phyloP scores from a whole-genome alignment of 2,113 vertebrate species.

The Istiophorus platypterus region DNA sequence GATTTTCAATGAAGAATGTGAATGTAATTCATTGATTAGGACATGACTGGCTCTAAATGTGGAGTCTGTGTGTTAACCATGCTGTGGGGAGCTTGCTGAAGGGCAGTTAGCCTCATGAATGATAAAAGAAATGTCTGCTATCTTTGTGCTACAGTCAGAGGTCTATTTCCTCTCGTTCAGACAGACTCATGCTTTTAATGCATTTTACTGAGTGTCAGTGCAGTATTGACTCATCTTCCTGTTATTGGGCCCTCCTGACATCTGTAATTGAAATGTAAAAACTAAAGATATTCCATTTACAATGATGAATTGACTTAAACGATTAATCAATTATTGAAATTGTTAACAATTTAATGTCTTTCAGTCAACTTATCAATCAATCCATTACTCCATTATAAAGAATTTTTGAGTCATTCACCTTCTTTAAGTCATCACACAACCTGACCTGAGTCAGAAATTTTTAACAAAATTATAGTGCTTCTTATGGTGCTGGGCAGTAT shows the following conservation, averaged over 20 bases:
- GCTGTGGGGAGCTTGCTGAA: constrained; percentile 33
- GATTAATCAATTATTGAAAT: background rate
- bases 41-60: constrained; percentile 90
- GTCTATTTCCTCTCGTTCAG: constrained; percentile 10
- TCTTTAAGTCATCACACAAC: background rate
- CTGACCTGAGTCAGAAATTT: background rate
- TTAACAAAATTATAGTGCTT: too few relatives aligned
- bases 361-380: background rate
- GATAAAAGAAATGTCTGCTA: constrained; percentile 36
- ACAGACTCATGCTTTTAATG: background rate
- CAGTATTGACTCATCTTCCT: background rate
- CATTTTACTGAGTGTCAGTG: background rate
- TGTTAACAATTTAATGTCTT: background rate
- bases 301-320: background rate
- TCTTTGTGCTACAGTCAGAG: constrained; percentile 30
- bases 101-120: constrained; percentile 44
- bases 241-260: background rate
- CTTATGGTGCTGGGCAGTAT: too few relatives aligned
- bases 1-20: constrained; percentile 89
- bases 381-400: background rate
- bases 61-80: constrained; percentile 56
- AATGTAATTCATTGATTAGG: constrained; percentile 90
- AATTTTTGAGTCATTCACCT: background rate
- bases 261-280: background rate
- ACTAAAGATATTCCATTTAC: background rate